Percentiles rank a stretch among this genome's conserved stretches.
Conservation (phyloP, 2,113 vertebrate species). For the Tupaia tana region DNA sequence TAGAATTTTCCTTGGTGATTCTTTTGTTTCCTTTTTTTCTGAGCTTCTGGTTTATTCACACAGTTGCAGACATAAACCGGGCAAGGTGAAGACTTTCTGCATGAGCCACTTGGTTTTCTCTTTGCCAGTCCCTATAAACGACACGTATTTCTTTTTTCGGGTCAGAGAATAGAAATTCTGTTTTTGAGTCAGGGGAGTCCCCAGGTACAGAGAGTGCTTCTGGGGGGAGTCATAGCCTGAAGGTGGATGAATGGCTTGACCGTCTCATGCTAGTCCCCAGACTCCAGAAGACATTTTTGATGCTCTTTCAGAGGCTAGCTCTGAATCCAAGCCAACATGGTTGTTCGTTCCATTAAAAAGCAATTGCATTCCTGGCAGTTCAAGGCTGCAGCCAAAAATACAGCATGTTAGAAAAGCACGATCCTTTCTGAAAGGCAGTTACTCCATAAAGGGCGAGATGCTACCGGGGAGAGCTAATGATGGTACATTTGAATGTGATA, state of each 20-base stretch:
- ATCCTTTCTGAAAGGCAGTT: conserved; percentile 44
- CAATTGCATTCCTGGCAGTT: conserved; percentile 71
- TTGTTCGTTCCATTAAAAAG: conserved; percentile 75
- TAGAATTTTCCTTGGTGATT: conserved; percentile 59
- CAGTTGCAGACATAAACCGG: neutral
- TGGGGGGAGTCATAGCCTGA: conserved; percentile 39
- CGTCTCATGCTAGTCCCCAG: neutral
- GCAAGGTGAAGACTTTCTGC: neutral
- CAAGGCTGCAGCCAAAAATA: conserved; percentile 60
- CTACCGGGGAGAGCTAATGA: neutral
- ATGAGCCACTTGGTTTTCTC: neutral
- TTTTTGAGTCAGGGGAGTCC: conserved; percentile 66
- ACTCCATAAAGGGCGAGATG: conserved; percentile 30
- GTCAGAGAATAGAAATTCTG: conserved; percentile 60
- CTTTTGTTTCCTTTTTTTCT: conserved; percentile 61
- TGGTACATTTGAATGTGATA: neutral
- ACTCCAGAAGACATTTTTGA: neutral
- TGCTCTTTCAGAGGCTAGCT: neutral
- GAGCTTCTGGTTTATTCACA: conserved; percentile 61
- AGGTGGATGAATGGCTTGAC: neutral
- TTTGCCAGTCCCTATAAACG: conserved; percentile 45
- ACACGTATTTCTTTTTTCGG: conserved; percentile 65
- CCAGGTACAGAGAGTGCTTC: conserved; percentile 65
- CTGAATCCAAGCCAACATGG: conserved; percentile 45
- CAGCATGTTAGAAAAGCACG: conserved; percentile 53